phyloP scores from a whole-genome alignment of 2,797 vertebrate genomes.

The Dryobates pubescens region DNA sequence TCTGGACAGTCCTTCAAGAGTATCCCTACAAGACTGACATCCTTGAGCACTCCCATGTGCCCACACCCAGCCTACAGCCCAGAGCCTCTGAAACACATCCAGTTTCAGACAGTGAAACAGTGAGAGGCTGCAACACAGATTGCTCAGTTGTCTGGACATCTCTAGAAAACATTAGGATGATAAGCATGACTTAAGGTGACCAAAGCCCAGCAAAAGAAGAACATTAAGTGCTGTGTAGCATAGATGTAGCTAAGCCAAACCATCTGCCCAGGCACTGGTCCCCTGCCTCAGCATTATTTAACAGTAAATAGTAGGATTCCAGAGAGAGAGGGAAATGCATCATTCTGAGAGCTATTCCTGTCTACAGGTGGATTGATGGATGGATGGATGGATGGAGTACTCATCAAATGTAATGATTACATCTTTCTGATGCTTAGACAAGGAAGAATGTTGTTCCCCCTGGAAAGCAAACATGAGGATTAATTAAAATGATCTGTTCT shows the following conservation, averaged over 20 bases:
- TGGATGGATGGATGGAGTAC: neutral
- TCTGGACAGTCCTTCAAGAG: neutral
- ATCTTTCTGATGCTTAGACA: neutral
- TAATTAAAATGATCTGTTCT: neutral
- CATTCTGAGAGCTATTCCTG: neutral
- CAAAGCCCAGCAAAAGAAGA: neutral
- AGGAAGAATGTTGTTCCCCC: neutral
- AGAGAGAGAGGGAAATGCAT: neutral
- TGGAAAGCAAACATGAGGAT: neutral
- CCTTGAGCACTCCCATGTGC: neutral
- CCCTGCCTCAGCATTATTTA: neutral
- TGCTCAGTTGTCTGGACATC: neutral
- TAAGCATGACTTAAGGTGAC: constrained; percentile 8
- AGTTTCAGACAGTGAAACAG: neutral
- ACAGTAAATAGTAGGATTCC: neutral
- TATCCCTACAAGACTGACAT: neutral
- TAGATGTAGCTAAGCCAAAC: neutral
- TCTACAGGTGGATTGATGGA: neutral
- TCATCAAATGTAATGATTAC: neutral
- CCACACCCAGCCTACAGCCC: neutral
- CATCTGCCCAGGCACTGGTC: neutral
- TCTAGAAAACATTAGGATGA: neutral
- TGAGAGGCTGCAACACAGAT: neutral
- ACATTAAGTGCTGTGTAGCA: neutral
- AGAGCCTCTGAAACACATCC: neutral